Conservation (phyloP, 2,888 invertebrate genomes). For the Sycophila texana region DNA sequence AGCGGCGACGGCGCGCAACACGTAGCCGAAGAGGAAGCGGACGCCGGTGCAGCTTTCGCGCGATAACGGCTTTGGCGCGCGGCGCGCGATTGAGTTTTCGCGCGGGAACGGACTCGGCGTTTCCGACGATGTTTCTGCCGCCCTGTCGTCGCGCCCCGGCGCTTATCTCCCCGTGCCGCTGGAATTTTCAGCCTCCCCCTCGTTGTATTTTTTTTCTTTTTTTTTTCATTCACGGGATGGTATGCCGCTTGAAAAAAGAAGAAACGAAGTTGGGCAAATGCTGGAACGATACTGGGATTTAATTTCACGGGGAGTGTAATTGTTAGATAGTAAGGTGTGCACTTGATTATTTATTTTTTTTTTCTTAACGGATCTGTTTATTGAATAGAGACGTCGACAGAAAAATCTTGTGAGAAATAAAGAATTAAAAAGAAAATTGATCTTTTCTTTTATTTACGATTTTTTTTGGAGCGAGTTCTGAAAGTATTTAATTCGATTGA, state of each 20-base stretch:
- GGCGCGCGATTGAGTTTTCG: conserved; percentile 43
- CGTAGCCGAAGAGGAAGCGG: conserved; percentile 36
- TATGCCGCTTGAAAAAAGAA: background rate
- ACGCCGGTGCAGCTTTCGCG: conserved; percentile 22
- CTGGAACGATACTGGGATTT: background rate
- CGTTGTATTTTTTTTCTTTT: too few species aligned
- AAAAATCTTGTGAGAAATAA: too few species aligned
- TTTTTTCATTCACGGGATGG: too few species aligned
- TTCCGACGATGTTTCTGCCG: conserved; percentile 23
- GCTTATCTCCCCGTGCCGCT: background rate
- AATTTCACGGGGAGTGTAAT: too few species aligned
- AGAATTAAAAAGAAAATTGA: too few species aligned
- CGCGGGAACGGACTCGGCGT: conserved; percentile 49
- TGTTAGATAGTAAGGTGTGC: too few species aligned
- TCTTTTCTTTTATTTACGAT: too few species aligned
- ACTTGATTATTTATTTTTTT: too few species aligned
- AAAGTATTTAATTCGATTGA: too few species aligned
- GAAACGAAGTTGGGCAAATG: background rate
- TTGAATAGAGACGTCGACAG: too few species aligned
- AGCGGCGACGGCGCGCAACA: conserved; percentile 26
- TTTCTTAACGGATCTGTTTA: too few species aligned
- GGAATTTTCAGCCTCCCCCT: conserved; percentile 22
- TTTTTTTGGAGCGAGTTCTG: too few species aligned
- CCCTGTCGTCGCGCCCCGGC: background rate
- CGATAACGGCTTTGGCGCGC: background rate